Evolutionary conservation across 2,113 vertebrate species (phyloP), one percentile per base, ranked within the genome.

Genomic region (Xiphophorus couchianus): DNA sequence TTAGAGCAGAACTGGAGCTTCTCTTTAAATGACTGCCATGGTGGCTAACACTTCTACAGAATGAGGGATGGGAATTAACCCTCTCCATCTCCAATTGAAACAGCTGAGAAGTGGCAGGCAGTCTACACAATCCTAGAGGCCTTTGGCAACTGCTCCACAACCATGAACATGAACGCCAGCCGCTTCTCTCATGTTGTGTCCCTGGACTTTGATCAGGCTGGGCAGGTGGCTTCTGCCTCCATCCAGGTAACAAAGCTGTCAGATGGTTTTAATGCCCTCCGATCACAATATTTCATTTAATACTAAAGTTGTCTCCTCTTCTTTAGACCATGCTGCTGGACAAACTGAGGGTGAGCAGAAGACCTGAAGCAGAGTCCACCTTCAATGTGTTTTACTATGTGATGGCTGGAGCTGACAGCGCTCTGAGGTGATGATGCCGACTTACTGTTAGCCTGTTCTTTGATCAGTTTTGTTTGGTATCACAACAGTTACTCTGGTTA

Each of bases 51-150:
- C 51, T 58, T 25, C 51, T 54, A 0, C 29, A 17, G 5, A 30
- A 39, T 22, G 33, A 15, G 5, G 15, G 4, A 48, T 48, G 17
- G 17, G 44, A 13, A 48, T 12, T 62, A 4, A 62, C 5, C 12
- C 28, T 29, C 12, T 15, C 60, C 27, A 7, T 66, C 8, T 33
- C 9, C 29, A 19, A 28, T 30, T 1, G 28, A 42, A 61, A 51
- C 93, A 99, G 98, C 84, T 17, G 97, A 99, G 93, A 99, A 98
- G 88, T 98, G 97, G 97, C 97, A 99, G 93, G 98, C 97, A 0
- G 96, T 98, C 31, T 96, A 96, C 92, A 98, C 96, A 73, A 89
- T 99, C 91, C 92, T 99, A 91, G 98, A 99, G 89, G 97, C 97
- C 74, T 99, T 99, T 81, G 98, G 98, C 54, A 98, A 98, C 92